phyloP scores from a whole-genome alignment of 1,140 invertebrate genomes.

The Araneus ventricosus region DNA sequence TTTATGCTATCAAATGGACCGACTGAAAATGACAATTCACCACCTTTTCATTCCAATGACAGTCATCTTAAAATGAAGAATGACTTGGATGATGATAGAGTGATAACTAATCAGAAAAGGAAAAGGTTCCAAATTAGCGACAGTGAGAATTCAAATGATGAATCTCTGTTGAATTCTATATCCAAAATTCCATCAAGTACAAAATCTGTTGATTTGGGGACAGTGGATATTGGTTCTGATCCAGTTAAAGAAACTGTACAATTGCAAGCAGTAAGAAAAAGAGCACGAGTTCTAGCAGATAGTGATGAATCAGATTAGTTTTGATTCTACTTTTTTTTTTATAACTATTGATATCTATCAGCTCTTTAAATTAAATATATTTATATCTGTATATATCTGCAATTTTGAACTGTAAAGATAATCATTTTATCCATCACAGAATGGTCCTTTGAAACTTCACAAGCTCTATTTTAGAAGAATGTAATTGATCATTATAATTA shows the following conservation, averaged over 20 bases:
- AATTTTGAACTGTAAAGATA: too few species aligned
- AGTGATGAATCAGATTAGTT: slow-evolving; percentile 59
- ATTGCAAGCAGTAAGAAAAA: background rate
- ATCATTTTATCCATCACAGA: too few species aligned
- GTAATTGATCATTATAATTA: too few species aligned
- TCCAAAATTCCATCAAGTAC: background rate
- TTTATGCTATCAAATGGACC: too few species aligned
- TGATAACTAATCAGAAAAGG: background rate
- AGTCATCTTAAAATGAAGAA: background rate
- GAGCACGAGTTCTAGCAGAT: slow-evolving; percentile 12
- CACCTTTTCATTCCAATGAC: background rate
- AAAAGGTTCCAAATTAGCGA: background rate
- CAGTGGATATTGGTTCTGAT: background rate
- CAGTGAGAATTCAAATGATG: slow-evolving; percentile 45
- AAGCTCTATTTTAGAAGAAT: too few species aligned
- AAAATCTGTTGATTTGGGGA: background rate
- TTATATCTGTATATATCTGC: too few species aligned
- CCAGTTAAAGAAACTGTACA: background rate
- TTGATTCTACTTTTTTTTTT: too few species aligned
- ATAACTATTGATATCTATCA: too few species aligned
- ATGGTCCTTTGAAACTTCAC: too few species aligned
- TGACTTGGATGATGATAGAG: background rate
- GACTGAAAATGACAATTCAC: too few species aligned
- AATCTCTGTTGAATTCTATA: background rate
- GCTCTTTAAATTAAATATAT: too few species aligned